Percentiles rank a stretch among this genome's conserved stretches.
phyloP scores from a whole-genome alignment of 2,888 invertebrate species.

The Lycaena phlaeas region DNA sequence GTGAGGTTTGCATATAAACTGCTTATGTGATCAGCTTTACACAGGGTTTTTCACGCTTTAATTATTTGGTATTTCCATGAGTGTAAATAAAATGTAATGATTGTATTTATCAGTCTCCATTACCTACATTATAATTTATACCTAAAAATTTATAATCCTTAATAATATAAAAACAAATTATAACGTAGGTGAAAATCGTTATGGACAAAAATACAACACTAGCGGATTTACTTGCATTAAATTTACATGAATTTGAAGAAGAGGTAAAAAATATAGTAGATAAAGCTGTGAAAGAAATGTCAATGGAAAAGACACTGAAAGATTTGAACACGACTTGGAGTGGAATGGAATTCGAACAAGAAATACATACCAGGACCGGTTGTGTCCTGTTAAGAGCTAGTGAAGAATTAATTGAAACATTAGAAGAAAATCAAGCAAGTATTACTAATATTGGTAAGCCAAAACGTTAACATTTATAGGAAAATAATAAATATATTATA shows the following conservation, averaged over 20 bases:
- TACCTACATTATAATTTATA: no score
- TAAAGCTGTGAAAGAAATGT: conserved; percentile 98
- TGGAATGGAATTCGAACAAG: conserved; percentile 93
- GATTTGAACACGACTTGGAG: conserved; percentile 95
- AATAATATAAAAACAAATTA: no score
- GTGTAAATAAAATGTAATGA: not conserved
- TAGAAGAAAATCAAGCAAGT: conserved; percentile 95
- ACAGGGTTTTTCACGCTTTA: not conserved
- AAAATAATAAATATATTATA: not conserved
- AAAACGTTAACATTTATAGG: no score
- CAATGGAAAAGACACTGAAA: conserved; percentile 95
- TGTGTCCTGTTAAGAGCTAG: conserved; percentile 89
- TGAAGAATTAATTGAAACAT: conserved; percentile 95
- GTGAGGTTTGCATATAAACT: no score
- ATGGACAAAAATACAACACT: conserved; percentile 95
- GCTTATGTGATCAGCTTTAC: not conserved
- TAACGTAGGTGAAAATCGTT: conserved; percentile 89
- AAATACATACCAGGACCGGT: conserved; percentile 89
- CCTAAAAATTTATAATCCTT: no score
- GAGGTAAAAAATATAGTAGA: conserved; percentile 98
- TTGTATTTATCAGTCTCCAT: no score
- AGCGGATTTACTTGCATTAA: conserved; percentile 90
- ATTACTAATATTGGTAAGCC: not conserved
- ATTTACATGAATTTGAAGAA: conserved; percentile 97
- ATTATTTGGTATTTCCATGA: no score